These are phyloP conservation scores for Urophycis tenuis DNA, from an alignment of 2,797 vertebrate genomes.

Conservation along the genomic window DNA sequence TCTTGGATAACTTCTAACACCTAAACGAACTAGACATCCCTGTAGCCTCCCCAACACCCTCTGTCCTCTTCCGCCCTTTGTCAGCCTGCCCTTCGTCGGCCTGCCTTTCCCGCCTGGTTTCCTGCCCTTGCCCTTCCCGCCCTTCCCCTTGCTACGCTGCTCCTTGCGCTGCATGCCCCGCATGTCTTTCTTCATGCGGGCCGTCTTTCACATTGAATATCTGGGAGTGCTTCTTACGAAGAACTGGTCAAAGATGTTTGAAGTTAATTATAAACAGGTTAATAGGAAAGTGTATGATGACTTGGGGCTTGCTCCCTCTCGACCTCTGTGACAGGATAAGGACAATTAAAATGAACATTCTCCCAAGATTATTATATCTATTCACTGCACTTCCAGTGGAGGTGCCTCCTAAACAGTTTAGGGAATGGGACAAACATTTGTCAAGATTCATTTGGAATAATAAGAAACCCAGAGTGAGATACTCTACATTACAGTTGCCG, in stretches of 20 bases:
- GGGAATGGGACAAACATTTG: no score
- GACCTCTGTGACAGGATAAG: not conserved
- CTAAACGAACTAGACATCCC: no score
- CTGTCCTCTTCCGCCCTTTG: no score
- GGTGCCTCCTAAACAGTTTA: not conserved
- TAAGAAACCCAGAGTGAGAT: not conserved
- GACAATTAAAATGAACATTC: conserved; percentile 5
- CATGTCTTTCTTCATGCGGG: no score
- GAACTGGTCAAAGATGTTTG: not conserved
- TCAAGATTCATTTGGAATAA: not conserved
- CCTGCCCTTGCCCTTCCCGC: no score
- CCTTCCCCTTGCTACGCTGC: no score
- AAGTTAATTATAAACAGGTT: not conserved
- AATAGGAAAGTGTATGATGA: conserved; percentile 4
- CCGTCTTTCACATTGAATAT: not conserved
- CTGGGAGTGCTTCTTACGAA: not conserved
- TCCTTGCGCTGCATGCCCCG: no score
- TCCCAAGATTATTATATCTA: conserved; percentile 1
- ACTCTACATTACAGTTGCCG: conserved; percentile 1
- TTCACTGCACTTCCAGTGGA: not conserved
- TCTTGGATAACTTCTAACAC: no score
- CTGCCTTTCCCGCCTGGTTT: no score
- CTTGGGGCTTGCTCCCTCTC: conserved; percentile 1
- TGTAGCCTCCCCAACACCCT: no score
- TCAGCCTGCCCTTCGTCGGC: no score